phyloP scores from a whole-genome alignment of 1,140 invertebrate genomes.

The Antheraea pernyi region DNA sequence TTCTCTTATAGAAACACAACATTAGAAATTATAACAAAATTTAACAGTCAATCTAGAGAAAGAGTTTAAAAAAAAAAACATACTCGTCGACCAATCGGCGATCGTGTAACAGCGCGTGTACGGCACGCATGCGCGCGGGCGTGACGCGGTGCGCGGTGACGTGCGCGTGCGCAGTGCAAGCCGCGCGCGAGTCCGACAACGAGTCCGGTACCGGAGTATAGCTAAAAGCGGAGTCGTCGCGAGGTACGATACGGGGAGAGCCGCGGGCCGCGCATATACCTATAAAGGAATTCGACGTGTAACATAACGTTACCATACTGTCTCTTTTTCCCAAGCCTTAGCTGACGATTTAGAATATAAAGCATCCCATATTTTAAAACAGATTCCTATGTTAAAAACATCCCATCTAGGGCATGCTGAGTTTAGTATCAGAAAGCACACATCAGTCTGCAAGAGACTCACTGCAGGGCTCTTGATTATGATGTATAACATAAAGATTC shows the following conservation, averaged over 20 bases:
- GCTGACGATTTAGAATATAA: too few species aligned
- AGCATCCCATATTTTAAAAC: too few species aligned
- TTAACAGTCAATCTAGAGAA: too few species aligned
- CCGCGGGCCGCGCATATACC: conserved; percentile 53
- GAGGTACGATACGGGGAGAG: conserved; percentile 39
- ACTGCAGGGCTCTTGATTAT: too few species aligned
- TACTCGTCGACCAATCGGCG: conserved; percentile 37
- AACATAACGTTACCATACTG: background rate
- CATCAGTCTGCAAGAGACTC: too few species aligned
- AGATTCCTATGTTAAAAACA: too few species aligned
- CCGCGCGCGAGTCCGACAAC: conserved; percentile 5
- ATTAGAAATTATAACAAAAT: too few species aligned
- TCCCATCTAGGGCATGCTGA: too few species aligned
- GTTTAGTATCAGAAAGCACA: too few species aligned
- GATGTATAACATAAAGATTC: too few species aligned
- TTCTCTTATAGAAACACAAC: too few species aligned
- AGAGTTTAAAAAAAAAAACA: conserved; percentile 5
- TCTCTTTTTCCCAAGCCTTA: too few species aligned
- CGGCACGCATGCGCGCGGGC: conserved; percentile 26
- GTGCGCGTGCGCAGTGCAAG: conserved; percentile 42
- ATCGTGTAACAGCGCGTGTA: conserved; percentile 15
- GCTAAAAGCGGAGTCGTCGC: conserved; percentile 54
- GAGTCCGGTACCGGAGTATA: conserved; percentile 31
- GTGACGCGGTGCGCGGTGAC: conserved; percentile 46
- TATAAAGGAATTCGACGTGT: conserved; percentile 2